Evolutionary conservation across 2,888 invertebrate genomes (phyloP).

Genomic region (Tipula vernalis): DNA sequence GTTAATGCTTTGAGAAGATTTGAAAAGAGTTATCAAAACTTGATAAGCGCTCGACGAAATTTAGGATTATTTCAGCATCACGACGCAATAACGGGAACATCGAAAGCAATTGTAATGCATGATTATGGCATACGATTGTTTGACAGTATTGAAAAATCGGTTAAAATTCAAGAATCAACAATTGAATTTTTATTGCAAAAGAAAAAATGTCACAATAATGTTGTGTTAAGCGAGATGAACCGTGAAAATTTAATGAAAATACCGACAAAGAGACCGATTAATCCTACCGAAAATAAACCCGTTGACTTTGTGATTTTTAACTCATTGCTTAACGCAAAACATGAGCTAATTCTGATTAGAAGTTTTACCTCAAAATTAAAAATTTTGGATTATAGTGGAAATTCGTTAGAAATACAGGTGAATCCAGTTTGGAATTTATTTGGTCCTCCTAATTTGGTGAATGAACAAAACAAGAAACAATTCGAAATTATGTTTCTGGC

Average conservation of each 20-base stretch:
- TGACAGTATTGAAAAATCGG: slow-evolving; percentile 67
- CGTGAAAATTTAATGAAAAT: slow-evolving; percentile 69
- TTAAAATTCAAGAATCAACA: slow-evolving; percentile 62
- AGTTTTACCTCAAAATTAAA: slow-evolving; percentile 58
- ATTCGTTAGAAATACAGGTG: slow-evolving; percentile 63
- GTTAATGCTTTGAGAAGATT: slow-evolving; percentile 52
- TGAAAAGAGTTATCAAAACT: slow-evolving; percentile 70
- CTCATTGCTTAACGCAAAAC: slow-evolving; percentile 61
- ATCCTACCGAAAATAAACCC: slow-evolving; percentile 43
- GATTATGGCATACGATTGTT: slow-evolving; percentile 84
- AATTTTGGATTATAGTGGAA: slow-evolving; percentile 50
- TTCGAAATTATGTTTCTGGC: slow-evolving; percentile 66
- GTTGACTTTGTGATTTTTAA: slow-evolving; percentile 64
- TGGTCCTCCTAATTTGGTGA: slow-evolving; percentile 29
- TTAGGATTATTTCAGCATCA: slow-evolving; percentile 93
- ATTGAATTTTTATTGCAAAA: slow-evolving; percentile 44
- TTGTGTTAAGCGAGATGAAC: slow-evolving; percentile 51
- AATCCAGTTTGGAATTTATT: slow-evolving; percentile 72
- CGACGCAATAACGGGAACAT: slow-evolving; percentile 95
- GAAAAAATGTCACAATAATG: slow-evolving; percentile 29
- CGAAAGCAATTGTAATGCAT: slow-evolving; percentile 81
- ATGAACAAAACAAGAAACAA: slow-evolving; percentile 35
- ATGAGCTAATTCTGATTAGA: slow-evolving; percentile 62
- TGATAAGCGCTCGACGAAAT: slow-evolving; percentile 68
- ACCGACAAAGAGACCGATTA: slow-evolving; percentile 59